Conservation (phyloP, 1,140 invertebrate species). For the Charaxes varanes region DNA sequence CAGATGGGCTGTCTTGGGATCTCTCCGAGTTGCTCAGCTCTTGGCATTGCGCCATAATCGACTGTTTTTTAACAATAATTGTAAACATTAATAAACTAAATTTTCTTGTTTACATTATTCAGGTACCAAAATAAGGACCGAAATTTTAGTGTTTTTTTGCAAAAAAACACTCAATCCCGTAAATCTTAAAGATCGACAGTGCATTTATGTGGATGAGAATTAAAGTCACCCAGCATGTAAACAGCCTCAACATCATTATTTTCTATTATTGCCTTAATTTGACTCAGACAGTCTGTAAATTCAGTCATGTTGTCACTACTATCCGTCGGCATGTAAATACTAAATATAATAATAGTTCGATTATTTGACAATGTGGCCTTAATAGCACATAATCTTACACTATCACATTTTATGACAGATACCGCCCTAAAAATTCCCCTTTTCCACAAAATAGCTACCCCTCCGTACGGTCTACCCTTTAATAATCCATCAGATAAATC, state of each 20-base stretch:
- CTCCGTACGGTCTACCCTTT: constrained; percentile 16
- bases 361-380: constrained; percentile 1
- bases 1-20: too few species aligned
- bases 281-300: constrained; percentile 4
- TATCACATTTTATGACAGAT: constrained; percentile 13
- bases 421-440: constrained; percentile 16
- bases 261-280: constrained; percentile 11
- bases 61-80: too few species aligned
- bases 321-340: constrained; percentile 10
- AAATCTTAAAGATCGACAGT: too few species aligned
- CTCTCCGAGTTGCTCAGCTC: too few species aligned
- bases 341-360: constrained; percentile 3
- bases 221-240: constrained; percentile 9
- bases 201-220: too few species aligned
- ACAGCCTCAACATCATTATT: constrained; percentile 1
- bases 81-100: too few species aligned
- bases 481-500: constrained; percentile 1
- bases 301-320: constrained; percentile 4
- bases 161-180: too few species aligned
- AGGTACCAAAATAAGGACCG: too few species aligned
- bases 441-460: constrained; percentile 22
- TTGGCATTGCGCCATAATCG: too few species aligned
- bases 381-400: constrained; percentile 9
- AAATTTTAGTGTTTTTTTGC: too few species aligned
- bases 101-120: too few species aligned